phyloP scores from a whole-genome alignment of 1,140 invertebrate species.

The Argopecten irradians region DNA sequence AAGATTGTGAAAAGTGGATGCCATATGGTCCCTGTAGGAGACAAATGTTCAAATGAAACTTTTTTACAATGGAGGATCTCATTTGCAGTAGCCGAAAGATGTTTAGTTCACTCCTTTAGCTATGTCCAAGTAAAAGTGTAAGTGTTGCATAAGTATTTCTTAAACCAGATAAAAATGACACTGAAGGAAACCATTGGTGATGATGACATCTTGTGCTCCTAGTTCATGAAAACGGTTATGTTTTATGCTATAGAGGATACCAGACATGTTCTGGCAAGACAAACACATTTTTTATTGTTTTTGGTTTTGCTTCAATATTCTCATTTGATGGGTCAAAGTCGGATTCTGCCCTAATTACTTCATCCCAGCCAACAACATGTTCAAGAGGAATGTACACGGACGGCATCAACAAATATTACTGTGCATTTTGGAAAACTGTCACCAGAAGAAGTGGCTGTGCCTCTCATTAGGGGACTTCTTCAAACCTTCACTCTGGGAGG shows the following conservation, averaged over 20 bases:
- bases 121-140: conserved; percentile 24
- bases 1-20: conserved; percentile 24
- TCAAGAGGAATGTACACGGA: not conserved
- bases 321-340: no score
- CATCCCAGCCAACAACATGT: no score
- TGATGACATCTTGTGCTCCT: not conserved
- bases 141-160: conserved; percentile 4
- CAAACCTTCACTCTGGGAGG: no score
- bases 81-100: no score
- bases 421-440: no score
- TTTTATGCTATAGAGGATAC: conserved; percentile 12
- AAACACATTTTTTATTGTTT: no score
- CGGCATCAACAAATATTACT: not conserved
- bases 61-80: conserved; percentile 32
- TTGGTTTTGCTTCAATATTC: no score
- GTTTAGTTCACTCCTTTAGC: no score
- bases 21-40: conserved; percentile 28
- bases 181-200: no score
- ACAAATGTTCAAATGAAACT: not conserved
- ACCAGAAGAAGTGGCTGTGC: no score
- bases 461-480: no score
- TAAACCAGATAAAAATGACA: conserved; percentile 13
- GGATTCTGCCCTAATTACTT: no score
- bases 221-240: conserved; percentile 27
- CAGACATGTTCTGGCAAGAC: not conserved